Percentiles rank a stretch among this genome's conserved stretches.
phyloP scores from a whole-genome alignment of 2,797 vertebrate species.

The Chelon auratus region DNA sequence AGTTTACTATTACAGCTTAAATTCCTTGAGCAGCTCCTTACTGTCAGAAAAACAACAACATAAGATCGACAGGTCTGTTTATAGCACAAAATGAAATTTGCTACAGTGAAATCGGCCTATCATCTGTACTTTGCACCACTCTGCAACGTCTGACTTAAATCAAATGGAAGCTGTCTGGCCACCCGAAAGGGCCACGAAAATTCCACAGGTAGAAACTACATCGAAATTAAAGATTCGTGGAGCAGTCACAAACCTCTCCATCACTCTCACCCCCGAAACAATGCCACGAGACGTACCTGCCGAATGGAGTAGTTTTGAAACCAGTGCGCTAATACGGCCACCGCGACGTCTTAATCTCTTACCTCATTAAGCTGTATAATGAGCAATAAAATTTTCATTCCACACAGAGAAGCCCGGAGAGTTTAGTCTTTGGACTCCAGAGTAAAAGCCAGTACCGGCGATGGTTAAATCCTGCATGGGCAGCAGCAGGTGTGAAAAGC shows the following conservation, averaged over 20 bases:
- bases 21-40: too few species aligned
- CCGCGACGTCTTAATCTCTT: conserved; percentile 80
- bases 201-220: conserved; percentile 47
- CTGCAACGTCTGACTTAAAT: conserved; percentile 45
- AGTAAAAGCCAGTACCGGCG: conserved; percentile 24
- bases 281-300: conserved; percentile 50
- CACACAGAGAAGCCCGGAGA: conserved; percentile 44
- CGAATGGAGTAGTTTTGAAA: conserved; percentile 54
- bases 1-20: too few species aligned
- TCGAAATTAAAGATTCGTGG: conserved; percentile 59
- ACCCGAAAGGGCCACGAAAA: conserved; percentile 13
- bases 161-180: conserved; percentile 31
- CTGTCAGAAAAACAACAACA: too few species aligned
- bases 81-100: too few species aligned
- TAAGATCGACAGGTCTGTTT: too few species aligned
- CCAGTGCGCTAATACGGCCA: conserved; percentile 63
- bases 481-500: conserved; percentile 36
- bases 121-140: conserved; percentile 19
- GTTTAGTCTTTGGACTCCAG: conserved; percentile 36
- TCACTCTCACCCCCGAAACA: conserved; percentile 67
- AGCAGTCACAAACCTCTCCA: conserved; percentile 62
- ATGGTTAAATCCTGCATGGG: conserved; percentile 37
- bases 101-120: not conserved
- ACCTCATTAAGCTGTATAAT: conserved; percentile 81
- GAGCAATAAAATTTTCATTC: conserved; percentile 72